Conservation (phyloP, 2,797 vertebrate genomes). For the Leuciscus waleckii region DNA sequence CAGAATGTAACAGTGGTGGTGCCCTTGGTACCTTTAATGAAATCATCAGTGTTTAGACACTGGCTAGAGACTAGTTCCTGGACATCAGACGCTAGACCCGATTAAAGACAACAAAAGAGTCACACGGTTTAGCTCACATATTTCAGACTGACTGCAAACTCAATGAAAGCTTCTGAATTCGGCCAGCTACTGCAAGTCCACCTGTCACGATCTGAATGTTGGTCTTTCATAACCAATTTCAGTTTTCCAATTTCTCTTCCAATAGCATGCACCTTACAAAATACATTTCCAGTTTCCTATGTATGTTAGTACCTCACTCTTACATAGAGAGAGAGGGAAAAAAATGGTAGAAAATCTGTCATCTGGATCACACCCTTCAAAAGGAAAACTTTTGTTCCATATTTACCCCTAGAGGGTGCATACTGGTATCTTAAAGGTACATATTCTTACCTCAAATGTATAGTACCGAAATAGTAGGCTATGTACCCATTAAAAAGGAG, state of each 20-base stretch:
- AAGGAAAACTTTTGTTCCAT: background rate
- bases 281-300: background rate
- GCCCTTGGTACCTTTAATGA: background rate
- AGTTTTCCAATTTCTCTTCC: background rate
- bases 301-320: background rate
- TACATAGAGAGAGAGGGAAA: background rate
- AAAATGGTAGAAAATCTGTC: background rate
- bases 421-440: background rate
- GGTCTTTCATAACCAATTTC: background rate
- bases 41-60: background rate
- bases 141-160: background rate
- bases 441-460: background rate
- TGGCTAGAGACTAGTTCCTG: background rate
- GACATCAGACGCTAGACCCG: background rate
- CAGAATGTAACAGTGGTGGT: background rate
- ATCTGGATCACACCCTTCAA: background rate
- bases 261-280: background rate
- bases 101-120: background rate
- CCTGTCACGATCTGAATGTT: background rate
- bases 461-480: background rate
- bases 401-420: background rate
- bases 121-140: background rate
- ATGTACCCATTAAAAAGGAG: background rate
- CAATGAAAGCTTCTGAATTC: background rate
- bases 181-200: background rate